Evolutionary conservation across 2,888 invertebrate species (phyloP).

Genomic region (Eristalis pertinax): DNA sequence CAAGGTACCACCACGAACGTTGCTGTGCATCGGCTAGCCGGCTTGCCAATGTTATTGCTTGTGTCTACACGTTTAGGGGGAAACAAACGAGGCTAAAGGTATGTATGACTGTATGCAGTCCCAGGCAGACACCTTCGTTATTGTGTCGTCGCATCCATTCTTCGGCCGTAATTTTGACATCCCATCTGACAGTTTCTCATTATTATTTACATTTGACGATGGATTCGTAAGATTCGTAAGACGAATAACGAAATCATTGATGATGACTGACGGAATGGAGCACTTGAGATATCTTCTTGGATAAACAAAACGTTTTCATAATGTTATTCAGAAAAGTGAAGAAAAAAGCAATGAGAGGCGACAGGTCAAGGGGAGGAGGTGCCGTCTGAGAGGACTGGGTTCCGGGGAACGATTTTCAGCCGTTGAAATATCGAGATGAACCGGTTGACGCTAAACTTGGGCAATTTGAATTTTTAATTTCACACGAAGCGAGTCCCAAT

Average conservation of each 20-base stretch:
- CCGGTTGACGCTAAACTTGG: slow-evolving; percentile 23
- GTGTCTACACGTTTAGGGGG: slow-evolving; percentile 8
- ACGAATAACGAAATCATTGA: slow-evolving; percentile 49
- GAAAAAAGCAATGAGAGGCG: neutral
- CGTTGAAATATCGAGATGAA: slow-evolving; percentile 9
- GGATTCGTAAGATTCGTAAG: slow-evolving; percentile 42
- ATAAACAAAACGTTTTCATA: slow-evolving; percentile 55
- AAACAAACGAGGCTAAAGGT: slow-evolving; percentile 9
- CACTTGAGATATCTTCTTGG: slow-evolving; percentile 63
- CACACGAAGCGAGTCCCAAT: neutral
- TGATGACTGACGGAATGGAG: slow-evolving; percentile 59
- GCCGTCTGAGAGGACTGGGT: neutral
- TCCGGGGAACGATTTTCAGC: slow-evolving; percentile 8
- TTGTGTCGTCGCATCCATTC: slow-evolving; percentile 39
- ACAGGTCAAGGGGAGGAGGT: neutral
- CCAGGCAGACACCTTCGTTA: slow-evolving; percentile 8
- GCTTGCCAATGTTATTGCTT: slow-evolving; percentile 34
- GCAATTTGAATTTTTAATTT: slow-evolving; percentile 17
- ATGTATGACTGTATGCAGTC: neutral
- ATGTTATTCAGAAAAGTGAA: slow-evolving; percentile 14
- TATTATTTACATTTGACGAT: slow-evolving; percentile 55
- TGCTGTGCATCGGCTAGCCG: slow-evolving; percentile 20
- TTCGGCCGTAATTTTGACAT: slow-evolving; percentile 65
- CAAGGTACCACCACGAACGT: slow-evolving; percentile 30
- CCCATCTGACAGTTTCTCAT: slow-evolving; percentile 60